Base-by-base conservation (phyloP, 2,888 invertebrate genomes). In the Sceliomorpha sp. region DNA sequence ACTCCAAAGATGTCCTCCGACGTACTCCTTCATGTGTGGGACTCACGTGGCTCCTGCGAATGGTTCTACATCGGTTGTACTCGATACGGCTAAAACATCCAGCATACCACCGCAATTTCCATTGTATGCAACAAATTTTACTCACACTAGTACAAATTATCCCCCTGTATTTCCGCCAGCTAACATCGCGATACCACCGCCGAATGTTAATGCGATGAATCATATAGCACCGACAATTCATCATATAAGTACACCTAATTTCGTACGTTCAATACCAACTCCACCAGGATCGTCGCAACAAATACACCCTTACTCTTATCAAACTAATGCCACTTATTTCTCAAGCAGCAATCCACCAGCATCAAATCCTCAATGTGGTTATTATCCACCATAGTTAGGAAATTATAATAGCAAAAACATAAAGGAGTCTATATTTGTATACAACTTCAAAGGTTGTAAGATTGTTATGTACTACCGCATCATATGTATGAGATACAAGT, bases 101-200 rank as follows among this genome's bases (percentile, higher is more conserved):
- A 85, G 86, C 31, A 64, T 76, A 13, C 71, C 81, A 4, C 39
- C 82, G 5, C 88, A 86, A 36, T 88, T 83, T 66, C 73, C 84
- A 37, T 76, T 84, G 0, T 88, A 86, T 58, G 73, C 87, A 5
- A 50, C 82, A 4, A 82, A 77, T 64, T 88, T 84, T 56, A 44
- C 83, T 1, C 24, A 56, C 3, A 74, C 74, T 4, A 78, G 75
- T 27, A 70, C 85, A 7, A 79, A 75, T 34, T 88, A 86, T 69
- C 84, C 86, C 2, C 78, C 87, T 12, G 85, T 85, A 6, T 88
- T 87, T 72, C 87, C 88, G 24, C 82, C 86, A 4, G 72, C 87
- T 4, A 88, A 87, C 47, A 83, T 86, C 20, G 80, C 83, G 3
- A 81, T 87, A 15, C 88, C 88, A 24, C 87, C 88, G 1, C 88